Base-by-base conservation (phyloP, 2,797 vertebrate species). In the Geotria australis region DNA sequence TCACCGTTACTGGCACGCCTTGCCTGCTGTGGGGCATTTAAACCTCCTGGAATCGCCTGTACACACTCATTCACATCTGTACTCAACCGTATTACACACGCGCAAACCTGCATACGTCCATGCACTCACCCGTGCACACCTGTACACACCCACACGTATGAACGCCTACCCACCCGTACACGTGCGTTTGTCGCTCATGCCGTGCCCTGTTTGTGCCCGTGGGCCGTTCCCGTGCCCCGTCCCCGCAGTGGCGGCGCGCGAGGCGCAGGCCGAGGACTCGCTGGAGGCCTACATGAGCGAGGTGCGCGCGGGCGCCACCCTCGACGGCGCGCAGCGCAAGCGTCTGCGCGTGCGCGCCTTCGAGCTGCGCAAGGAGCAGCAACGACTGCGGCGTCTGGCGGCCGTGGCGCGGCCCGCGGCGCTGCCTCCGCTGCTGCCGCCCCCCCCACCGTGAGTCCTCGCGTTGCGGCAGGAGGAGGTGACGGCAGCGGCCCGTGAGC, bases 231-330 rank as follows among this genome's bases (percentile, higher is more conserved):
- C 24, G 38, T 5, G 24, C 24, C 24, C n/a, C 24, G 24, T 38
- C 24, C 38, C 24, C 24, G 5, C 24, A 38, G 24, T 24, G 14
- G 12, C 49, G 15, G 12, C 49, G 2, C 72, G 74, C 2, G 66
- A 74, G 58, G 65, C 74, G 1, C 69, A 74, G 3, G 61, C 74
- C 8, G 84, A 89, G 60, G 91, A 98, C 66, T 71, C 88, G 3
- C 70, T 98, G 68, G 91, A 98, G 8, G 85, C 78, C 5, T 98
- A 94, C 66, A 96, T 95, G 88, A 85, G 73, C 0, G 77, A 78
- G 7, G 88, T 95, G 60, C 79, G 73, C 48, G 75, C 73, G 1
- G 76, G 78, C 48, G 69, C 63, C 5, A 59, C 77, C 0, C 68
- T 91, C 62, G 88, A 95, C 61, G 75, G 68, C 0, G 77, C 95